phyloP scores from a whole-genome alignment of 2,888 invertebrate genomes.

The Campoplex nolae region DNA sequence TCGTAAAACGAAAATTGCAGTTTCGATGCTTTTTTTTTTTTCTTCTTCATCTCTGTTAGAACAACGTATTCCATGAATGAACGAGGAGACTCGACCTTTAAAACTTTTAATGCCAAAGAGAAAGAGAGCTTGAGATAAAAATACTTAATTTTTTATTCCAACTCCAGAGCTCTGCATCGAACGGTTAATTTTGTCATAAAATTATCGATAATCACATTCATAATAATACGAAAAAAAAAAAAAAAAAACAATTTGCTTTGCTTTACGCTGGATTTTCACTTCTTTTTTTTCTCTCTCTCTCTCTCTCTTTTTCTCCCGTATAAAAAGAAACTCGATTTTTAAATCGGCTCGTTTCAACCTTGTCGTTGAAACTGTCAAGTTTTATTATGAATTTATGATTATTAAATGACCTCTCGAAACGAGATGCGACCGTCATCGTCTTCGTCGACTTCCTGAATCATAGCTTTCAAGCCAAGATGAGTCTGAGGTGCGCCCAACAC shows the following conservation, averaged over 20 bases:
- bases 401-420: constrained; percentile 91
- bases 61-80: constrained; percentile 11
- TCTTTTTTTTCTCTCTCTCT: neutral
- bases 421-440: constrained; percentile 94
- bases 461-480: constrained; percentile 96
- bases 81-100: constrained; percentile 48
- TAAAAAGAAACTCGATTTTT: neutral
- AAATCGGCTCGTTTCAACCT: neutral
- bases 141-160: constrained; percentile 24
- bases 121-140: constrained; percentile 33
- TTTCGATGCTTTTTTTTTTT: neutral
- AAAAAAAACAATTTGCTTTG: neutral
- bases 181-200: neutral
- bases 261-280: neutral
- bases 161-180: neutral
- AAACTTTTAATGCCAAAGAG: constrained; percentile 28
- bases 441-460: constrained; percentile 97
- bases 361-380: neutral
- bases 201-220: neutral
- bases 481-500: constrained; percentile 97
- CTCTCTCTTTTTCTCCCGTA: no score
- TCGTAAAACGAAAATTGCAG: constrained; percentile 36
- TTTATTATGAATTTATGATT: neutral
- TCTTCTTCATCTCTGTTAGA: neutral
- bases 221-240: neutral